Conservation (phyloP, 2,797 vertebrate genomes). For the Crenuchus spilurus region DNA sequence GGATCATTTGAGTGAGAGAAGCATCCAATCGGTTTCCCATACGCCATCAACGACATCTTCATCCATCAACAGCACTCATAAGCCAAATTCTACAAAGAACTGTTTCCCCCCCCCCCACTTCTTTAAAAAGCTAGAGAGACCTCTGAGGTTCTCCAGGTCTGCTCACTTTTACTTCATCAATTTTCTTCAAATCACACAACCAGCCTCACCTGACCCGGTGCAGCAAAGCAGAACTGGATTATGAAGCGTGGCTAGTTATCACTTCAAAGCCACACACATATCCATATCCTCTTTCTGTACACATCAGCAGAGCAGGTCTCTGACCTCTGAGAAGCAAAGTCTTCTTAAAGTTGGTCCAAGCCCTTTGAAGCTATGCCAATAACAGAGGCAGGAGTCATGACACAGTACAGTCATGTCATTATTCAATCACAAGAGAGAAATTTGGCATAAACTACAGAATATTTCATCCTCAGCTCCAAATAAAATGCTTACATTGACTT, state of each 20-base stretch:
- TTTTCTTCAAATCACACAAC: slow-evolving; percentile 43
- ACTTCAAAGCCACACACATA: slow-evolving; percentile 54
- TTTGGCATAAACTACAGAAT: slow-evolving; percentile 33
- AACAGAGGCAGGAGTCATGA: slow-evolving; percentile 32
- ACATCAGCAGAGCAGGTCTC: slow-evolving; percentile 38
- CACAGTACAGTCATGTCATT: slow-evolving; percentile 37
- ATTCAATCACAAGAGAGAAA: slow-evolving; percentile 37
- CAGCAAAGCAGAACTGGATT: slow-evolving; percentile 33
- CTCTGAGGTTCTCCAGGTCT: slow-evolving; percentile 5
- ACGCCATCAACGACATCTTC: slow-evolving; percentile 44
- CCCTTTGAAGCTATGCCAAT: slow-evolving; percentile 46
- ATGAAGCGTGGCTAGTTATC: slow-evolving; percentile 42
- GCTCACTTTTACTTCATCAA: slow-evolving; percentile 11
- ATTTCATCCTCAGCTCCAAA: not conserved
- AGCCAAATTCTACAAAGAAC: slow-evolving; percentile 28
- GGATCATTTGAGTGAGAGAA: slow-evolving; percentile 50
- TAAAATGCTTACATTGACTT: slow-evolving; percentile 33
- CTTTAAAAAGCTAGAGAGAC: slow-evolving; percentile 12
- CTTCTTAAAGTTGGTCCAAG: slow-evolving; percentile 31
- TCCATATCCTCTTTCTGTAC: slow-evolving; percentile 46
- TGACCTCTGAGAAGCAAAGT: slow-evolving; percentile 41
- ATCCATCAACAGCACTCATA: slow-evolving; percentile 38
- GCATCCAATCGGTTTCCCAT: slow-evolving; percentile 46
- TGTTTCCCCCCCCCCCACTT: too few species aligned
- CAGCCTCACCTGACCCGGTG: slow-evolving; percentile 29